Evolutionary conservation across 1,140 invertebrate genomes (phyloP).

Genomic region (Drosophila yakuba): DNA sequence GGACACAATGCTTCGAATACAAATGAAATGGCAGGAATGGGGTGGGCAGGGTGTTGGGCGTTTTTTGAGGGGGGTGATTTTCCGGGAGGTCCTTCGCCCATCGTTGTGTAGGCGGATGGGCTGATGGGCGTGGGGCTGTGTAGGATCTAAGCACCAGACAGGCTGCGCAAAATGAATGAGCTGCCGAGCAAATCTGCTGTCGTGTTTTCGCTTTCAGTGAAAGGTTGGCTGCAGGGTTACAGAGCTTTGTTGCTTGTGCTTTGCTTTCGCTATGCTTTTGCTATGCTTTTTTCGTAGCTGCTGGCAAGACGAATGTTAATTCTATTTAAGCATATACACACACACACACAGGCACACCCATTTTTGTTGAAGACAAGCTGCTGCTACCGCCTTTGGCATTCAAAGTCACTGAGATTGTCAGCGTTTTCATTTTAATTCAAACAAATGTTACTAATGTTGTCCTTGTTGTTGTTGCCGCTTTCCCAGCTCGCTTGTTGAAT

Average conservation of each 20-base stretch:
- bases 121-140: neutral
- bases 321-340: slow-evolving; percentile 71
- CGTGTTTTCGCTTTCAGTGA: slow-evolving; percentile 66
- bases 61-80: neutral
- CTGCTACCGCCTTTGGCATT: slow-evolving; percentile 57
- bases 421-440: slow-evolving; percentile 84
- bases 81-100: neutral
- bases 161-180: slow-evolving; percentile 77
- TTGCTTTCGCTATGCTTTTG: slow-evolving; percentile 2
- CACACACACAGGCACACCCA: slow-evolving; percentile 1
- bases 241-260: slow-evolving; percentile 44
- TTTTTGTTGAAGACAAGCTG: slow-evolving; percentile 48
- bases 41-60: neutral
- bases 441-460: slow-evolving; percentile 83
- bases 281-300: slow-evolving; percentile 22
- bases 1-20: slow-evolving; percentile 83
- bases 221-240: slow-evolving; percentile 66
- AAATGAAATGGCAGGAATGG: slow-evolving; percentile 70
- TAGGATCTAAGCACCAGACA: slow-evolving; percentile 56
- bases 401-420: slow-evolving; percentile 81
- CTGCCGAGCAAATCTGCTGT: slow-evolving; percentile 79
- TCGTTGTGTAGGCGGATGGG: neutral
- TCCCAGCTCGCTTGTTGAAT: slow-evolving; percentile 65
- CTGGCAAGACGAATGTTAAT: slow-evolving; percentile 80
- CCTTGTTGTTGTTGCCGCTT: slow-evolving; percentile 71